phyloP scores from a whole-genome alignment of 2,797 vertebrate genomes.

The Phrynocephalus guinanensis region DNA sequence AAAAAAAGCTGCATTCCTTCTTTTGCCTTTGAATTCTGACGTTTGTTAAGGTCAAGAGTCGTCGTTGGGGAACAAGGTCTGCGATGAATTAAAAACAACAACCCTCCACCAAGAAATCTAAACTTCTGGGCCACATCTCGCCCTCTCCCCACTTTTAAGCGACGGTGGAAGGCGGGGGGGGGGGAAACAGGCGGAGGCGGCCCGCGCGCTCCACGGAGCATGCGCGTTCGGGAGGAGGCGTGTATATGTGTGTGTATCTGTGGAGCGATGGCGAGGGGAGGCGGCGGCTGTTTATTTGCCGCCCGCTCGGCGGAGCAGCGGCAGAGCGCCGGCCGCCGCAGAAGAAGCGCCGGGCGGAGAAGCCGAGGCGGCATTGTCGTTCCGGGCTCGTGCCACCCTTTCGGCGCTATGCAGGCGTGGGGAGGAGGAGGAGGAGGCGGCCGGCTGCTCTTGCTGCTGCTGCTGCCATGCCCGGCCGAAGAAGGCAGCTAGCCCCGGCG shows the following conservation, averaged over 20 bases:
- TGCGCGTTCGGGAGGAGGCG: constrained; percentile 60
- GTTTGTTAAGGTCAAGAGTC: not conserved
- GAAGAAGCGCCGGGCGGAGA: too few relatives aligned
- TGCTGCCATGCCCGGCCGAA: constrained; percentile 12
- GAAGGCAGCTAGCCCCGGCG: not conserved
- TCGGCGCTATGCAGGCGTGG: constrained; percentile 39
- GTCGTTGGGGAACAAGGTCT: not conserved
- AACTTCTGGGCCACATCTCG: not conserved
- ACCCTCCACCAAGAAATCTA: not conserved
- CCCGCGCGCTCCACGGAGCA: constrained; percentile 32
- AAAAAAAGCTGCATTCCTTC: not conserved
- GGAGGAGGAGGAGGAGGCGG: not conserved
- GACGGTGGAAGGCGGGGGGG: constrained; percentile 17
- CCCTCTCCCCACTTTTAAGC: not conserved
- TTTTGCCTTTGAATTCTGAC: not conserved
- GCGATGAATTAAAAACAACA: fast-evolving
- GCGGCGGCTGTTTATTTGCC: constrained; percentile 76
- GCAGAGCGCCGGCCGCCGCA: constrained; percentile 54
- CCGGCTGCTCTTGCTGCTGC: not conserved
- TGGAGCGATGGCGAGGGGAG: constrained; percentile 70
- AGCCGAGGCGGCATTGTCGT: not conserved
- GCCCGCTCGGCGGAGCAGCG: constrained; percentile 66
- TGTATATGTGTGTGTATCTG: constrained; percentile 48
- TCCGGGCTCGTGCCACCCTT: not conserved
- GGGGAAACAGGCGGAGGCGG: constrained; percentile 3